phyloP scores from a whole-genome alignment of 1,140 invertebrate genomes.

The Cyphomyrmex costatus region DNA sequence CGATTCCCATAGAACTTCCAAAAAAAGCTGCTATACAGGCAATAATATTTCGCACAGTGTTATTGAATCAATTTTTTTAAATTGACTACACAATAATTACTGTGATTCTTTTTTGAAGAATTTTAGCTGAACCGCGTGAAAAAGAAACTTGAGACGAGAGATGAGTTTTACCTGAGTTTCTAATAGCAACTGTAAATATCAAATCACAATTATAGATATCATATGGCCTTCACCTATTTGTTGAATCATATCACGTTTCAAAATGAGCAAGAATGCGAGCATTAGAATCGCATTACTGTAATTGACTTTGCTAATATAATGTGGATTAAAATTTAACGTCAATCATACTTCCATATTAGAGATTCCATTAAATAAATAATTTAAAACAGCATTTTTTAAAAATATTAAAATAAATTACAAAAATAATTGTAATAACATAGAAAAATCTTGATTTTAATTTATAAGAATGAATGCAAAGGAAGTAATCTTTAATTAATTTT shows the following conservation, averaged over 20 bases:
- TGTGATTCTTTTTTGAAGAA: background rate
- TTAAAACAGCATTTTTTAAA: background rate
- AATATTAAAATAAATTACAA: background rate
- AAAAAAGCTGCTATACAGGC: background rate
- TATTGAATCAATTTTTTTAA: background rate
- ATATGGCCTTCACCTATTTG: background rate
- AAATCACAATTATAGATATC: background rate
- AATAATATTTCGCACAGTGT: background rate
- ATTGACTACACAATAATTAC: background rate
- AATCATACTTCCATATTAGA: background rate
- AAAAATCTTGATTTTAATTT: background rate
- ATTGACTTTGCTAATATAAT: background rate
- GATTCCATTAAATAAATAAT: background rate
- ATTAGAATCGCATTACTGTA: background rate
- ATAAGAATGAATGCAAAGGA: background rate
- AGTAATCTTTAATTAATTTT: conserved; percentile 12
- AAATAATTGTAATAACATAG: background rate
- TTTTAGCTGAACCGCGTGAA: background rate
- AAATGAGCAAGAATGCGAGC: background rate
- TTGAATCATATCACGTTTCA: background rate
- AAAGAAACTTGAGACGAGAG: background rate
- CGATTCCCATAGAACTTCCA: background rate
- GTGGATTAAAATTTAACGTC: background rate
- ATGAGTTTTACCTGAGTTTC: background rate
- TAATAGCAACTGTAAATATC: background rate